Percentiles rank a stretch among this genome's conserved stretches.
Conservation (phyloP, 2,113 vertebrate species). For the Papio anubis region DNA sequence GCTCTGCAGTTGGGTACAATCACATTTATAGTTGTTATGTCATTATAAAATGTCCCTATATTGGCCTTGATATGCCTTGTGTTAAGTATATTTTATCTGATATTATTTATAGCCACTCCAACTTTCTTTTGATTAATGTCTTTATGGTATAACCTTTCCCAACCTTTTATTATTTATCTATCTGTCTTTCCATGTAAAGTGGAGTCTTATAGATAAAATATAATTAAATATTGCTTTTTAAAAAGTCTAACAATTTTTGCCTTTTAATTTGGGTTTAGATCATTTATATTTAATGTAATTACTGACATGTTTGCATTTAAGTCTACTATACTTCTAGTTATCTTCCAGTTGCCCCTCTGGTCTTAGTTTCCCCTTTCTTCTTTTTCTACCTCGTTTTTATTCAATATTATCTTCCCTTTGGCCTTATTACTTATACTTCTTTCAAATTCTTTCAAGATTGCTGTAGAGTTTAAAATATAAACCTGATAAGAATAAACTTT, state of each 20-base stretch:
- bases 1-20: background rate
- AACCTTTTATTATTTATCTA: background rate
- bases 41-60: background rate
- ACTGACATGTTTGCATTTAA: background rate
- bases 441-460: background rate
- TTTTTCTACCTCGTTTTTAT: background rate
- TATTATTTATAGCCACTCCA: background rate
- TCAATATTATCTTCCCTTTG: background rate
- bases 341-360: background rate
- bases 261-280: background rate
- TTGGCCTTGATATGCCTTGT: background rate
- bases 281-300: background rate
- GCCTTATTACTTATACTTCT: background rate
- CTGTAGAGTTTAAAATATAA: background rate
- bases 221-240: background rate
- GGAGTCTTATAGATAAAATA: background rate
- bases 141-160: background rate
- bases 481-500: background rate
- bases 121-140: background rate
- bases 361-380: background rate
- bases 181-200: background rate
- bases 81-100: background rate
- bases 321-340: background rate
- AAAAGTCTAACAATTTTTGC: background rate
- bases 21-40: background rate